These are phyloP conservation scores for Hemistola chrysoprasaria DNA, from an alignment of 2,888 invertebrate species.

Conservation along the genomic window DNA sequence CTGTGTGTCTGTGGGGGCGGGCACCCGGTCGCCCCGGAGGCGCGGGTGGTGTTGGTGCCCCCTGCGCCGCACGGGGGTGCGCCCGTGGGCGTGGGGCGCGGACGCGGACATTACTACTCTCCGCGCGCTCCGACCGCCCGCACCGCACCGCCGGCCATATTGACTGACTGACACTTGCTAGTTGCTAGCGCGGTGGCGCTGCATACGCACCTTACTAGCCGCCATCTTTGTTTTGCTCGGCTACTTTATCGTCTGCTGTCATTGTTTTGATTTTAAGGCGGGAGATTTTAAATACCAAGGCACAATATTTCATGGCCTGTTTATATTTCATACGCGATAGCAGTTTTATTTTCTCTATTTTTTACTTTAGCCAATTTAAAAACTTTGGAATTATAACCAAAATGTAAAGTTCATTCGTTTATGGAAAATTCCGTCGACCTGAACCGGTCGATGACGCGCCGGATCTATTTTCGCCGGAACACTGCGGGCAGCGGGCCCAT, in stretches of 20 bases:
- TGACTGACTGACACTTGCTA: slow-evolving; percentile 70
- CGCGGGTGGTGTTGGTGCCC: slow-evolving; percentile 90
- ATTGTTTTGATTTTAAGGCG: slow-evolving; percentile 47
- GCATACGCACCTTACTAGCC: slow-evolving; percentile 51
- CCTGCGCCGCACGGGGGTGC: slow-evolving; percentile 84
- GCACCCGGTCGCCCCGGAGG: slow-evolving; percentile 82
- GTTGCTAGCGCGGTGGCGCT: slow-evolving; percentile 56
- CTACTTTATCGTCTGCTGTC: slow-evolving; percentile 67
- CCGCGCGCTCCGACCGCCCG: slow-evolving; percentile 69
- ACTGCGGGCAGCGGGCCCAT: slow-evolving; percentile 75
- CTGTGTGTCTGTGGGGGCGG: slow-evolving; percentile 66
- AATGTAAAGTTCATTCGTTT: slow-evolving; percentile 1
- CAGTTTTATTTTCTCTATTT: background rate
- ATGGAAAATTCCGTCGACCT: slow-evolving; percentile 13
- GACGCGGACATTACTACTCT: slow-evolving; percentile 81
- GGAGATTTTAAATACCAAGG: slow-evolving; percentile 38
- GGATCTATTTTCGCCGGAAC: slow-evolving; percentile 69
- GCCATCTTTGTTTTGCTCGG: slow-evolving; percentile 64
- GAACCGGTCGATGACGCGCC: slow-evolving; percentile 42
- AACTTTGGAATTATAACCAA: background rate
- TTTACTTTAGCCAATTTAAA: background rate
- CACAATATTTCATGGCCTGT: background rate
- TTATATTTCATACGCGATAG: background rate
- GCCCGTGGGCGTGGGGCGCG: slow-evolving; percentile 82
- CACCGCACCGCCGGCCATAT: slow-evolving; percentile 84